phyloP scores from a whole-genome alignment of 2,113 vertebrate genomes.

The Oryzias javanicus region DNA sequence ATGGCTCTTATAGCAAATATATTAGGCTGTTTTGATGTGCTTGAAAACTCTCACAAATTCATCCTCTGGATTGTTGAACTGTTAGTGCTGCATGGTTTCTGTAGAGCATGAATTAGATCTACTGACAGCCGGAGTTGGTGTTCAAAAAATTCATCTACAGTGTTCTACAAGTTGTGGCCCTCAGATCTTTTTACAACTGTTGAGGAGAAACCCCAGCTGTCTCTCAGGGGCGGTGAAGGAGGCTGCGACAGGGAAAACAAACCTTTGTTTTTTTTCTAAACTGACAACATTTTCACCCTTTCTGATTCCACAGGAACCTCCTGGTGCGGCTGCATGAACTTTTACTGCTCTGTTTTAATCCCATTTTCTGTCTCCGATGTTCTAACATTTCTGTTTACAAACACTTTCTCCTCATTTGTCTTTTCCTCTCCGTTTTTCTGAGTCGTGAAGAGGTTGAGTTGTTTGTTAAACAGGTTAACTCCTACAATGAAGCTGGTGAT shows the following conservation, averaged over 20 bases:
- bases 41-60: constrained; percentile 63
- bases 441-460: constrained; percentile 37
- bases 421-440: constrained; percentile 8
- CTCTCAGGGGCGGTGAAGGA: constrained; percentile 28
- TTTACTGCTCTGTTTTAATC: background rate
- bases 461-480: constrained; percentile 18
- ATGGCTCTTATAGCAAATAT: constrained; percentile 46
- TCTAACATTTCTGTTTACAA: constrained; percentile 2
- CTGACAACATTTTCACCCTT: constrained; percentile 61
- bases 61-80: constrained; percentile 60
- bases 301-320: constrained; percentile 64
- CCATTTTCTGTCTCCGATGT: background rate
- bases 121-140: constrained; percentile 26
- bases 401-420: constrained; percentile 6
- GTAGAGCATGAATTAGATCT: constrained; percentile 67
- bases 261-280: constrained; percentile 35
- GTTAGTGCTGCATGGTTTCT: constrained; percentile 68
- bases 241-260: constrained; percentile 38
- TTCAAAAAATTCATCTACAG: constrained; percentile 17
- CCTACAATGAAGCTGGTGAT: constrained; percentile 27
- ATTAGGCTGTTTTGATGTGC: constrained; percentile 65
- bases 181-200: constrained; percentile 42
- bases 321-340: constrained; percentile 21
- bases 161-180: constrained; percentile 37
- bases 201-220: constrained; percentile 31